These are phyloP conservation scores for Pollenia amentaria DNA, from an alignment of 2,888 invertebrate genomes.

Conservation along the genomic window DNA sequence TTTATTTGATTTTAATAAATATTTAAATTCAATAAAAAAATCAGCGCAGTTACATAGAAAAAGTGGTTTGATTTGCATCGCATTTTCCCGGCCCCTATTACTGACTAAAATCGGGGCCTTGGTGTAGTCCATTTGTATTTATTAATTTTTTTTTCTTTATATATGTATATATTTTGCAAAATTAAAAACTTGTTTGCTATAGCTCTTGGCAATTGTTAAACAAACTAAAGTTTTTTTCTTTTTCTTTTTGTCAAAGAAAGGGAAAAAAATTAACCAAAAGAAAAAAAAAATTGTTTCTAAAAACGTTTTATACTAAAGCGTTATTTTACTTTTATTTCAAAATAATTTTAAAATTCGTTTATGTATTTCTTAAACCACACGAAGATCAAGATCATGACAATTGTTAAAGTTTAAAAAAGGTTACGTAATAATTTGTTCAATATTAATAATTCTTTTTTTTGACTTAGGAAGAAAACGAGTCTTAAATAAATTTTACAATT, in stretches of 20 bases:
- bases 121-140: neutral
- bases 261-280: neutral
- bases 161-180: conserved; percentile 15
- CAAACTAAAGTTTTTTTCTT: conserved; percentile 2
- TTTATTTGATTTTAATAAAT: too few species aligned
- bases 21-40: too few species aligned
- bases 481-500: neutral
- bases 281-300: neutral
- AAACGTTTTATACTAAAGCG: neutral
- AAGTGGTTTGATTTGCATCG: too few species aligned
- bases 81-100: too few species aligned
- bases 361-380: conserved; percentile 31
- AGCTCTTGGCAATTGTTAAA: conserved; percentile 41
- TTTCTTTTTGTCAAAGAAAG: neutral
- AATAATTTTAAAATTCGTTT: conserved; percentile 18
- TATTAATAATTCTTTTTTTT: neutral
- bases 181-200: conserved; percentile 53
- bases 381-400: conserved; percentile 68
- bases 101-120: too few species aligned
- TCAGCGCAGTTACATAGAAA: too few species aligned
- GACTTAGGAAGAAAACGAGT: neutral
- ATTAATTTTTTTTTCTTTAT: neutral
- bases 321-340: conserved; percentile 29
- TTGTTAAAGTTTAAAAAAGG: conserved; percentile 38
- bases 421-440: conserved; percentile 47